A percentile compares a stretch with the other conserved stretches of the same genome.
Evolutionary conservation across 2,113 vertebrate species (phyloP).

Genomic region (Anhinga rufa): DNA sequence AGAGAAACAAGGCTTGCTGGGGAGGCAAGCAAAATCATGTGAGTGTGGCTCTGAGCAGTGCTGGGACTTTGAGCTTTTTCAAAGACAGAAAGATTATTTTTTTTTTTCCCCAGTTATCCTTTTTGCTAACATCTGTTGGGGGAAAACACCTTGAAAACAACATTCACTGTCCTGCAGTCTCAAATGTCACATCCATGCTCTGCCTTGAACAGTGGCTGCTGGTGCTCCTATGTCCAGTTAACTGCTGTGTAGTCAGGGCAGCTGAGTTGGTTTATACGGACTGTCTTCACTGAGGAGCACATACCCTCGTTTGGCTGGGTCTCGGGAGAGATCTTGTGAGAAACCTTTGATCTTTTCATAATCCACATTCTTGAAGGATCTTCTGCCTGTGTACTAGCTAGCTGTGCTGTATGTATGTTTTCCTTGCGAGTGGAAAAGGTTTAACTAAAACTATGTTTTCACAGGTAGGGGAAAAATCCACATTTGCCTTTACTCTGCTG

Average conservation of each 20-base stretch:
- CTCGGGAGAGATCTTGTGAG: not conserved
- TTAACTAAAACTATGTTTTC: not conserved
- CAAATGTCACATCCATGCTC: not conserved
- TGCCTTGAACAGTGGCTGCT: not conserved
- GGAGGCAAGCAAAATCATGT: accelerated
- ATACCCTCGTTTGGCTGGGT: not conserved
- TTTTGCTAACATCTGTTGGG: not conserved
- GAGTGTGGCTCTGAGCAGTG: not conserved
- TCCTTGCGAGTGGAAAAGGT: not conserved
- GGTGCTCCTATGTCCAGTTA: not conserved
- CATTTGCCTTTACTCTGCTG: not conserved
- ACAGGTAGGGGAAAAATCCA: not conserved
- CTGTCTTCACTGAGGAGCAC: not conserved
- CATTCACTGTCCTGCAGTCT: not conserved
- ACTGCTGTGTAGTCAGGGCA: not conserved
- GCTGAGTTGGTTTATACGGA: not conserved
- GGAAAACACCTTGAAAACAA: not conserved
- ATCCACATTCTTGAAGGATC: not conserved
- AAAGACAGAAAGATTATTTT: not conserved
- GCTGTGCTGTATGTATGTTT: not conserved
- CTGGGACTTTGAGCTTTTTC: not conserved
- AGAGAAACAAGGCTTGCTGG: not conserved
- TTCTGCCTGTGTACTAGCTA: not conserved
- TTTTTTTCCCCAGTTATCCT: not conserved
- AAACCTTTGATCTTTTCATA: not conserved